Conservation (phyloP, 2,888 invertebrate genomes). For the Caenorhabditis uteleia region DNA sequence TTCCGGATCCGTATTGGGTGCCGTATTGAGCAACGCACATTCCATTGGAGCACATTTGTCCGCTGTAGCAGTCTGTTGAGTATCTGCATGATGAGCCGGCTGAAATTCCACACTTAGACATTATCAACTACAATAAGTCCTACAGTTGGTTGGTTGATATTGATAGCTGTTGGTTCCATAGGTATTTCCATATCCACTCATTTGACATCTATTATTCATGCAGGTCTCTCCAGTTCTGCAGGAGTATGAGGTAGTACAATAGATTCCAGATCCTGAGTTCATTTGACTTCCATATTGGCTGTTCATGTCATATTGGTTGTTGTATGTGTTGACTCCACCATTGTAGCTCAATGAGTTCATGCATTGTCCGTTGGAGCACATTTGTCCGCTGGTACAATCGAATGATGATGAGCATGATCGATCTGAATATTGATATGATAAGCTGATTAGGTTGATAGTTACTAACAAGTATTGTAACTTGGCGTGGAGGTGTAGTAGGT, state of each 20-base stretch:
- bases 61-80: constrained; percentile 32
- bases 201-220: constrained; percentile 32
- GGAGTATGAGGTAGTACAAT: constrained; percentile 32
- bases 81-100: constrained; percentile 34
- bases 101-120: constrained; percentile 5
- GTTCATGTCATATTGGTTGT: constrained; percentile 34
- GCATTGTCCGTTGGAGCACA: constrained; percentile 34
- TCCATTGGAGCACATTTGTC: constrained; percentile 35
- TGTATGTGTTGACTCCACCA: constrained; percentile 25
- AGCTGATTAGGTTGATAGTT: background rate
- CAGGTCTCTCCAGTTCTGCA: constrained; percentile 30
- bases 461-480: constrained; percentile 11
- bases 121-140: background rate
- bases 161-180: constrained; percentile 13
- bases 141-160: constrained; percentile 18
- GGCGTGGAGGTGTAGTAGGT: constrained; percentile 27
- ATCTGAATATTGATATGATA: constrained; percentile 17
- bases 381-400: constrained; percentile 27
- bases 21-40: constrained; percentile 32
- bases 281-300: constrained; percentile 20
- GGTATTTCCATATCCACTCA: constrained; percentile 5
- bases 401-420: constrained; percentile 25
- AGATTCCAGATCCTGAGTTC: constrained; percentile 24
- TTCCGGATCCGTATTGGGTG: constrained; percentile 26
- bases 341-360: constrained; percentile 28